Evolutionary conservation across 1,140 invertebrate genomes (phyloP).

Genomic region (Nasonia vitripennis): DNA sequence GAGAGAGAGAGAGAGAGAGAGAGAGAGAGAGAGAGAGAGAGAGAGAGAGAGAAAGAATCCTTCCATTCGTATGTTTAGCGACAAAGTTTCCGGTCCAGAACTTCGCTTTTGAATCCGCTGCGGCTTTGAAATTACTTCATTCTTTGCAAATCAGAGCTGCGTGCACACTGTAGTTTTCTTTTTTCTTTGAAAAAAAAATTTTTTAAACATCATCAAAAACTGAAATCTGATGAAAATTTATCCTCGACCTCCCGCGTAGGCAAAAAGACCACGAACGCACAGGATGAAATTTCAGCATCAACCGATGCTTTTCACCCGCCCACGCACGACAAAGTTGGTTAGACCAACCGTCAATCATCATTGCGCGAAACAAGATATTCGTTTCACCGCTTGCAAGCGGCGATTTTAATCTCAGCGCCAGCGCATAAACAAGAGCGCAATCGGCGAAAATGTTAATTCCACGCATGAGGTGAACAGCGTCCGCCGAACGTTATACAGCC

Average conservation of each 20-base stretch:
- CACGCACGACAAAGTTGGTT: too few relatives aligned
- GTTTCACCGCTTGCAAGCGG: not conserved
- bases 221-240: too few relatives aligned
- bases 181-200: too few relatives aligned
- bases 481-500: not conserved
- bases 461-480: not conserved
- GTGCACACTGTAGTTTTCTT: too few relatives aligned
- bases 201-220: too few relatives aligned
- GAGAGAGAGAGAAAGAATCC: not conserved
- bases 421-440: not conserved
- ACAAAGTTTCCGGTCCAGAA: not conserved
- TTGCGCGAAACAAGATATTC: not conserved
- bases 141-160: not conserved
- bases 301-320: too few relatives aligned
- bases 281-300: too few relatives aligned
- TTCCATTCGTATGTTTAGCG: constrained; percentile 12
- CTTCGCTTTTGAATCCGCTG: not conserved
- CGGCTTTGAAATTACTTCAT: not conserved
- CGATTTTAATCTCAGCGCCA: constrained; percentile 16
- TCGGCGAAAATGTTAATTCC: constrained; percentile 29
- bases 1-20: too few relatives aligned
- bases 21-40: too few relatives aligned
- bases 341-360: not conserved
- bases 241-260: too few relatives aligned
- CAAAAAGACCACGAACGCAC: too few relatives aligned